Conservation (phyloP, 1,140 invertebrate genomes). For the Coptotermes formosanus region DNA sequence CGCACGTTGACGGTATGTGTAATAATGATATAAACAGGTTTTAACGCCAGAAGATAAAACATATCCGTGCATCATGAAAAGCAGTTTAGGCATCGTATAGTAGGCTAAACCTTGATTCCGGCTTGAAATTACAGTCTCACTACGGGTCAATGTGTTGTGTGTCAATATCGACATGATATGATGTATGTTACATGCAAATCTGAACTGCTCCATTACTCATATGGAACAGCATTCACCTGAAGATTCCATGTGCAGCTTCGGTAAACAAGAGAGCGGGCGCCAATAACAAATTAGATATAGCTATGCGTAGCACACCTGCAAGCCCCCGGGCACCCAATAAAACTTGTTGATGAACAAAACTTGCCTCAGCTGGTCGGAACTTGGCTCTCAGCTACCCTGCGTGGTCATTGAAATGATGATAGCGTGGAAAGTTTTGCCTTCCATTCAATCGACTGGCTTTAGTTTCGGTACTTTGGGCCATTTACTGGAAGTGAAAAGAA, state of each 20-base stretch:
- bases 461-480: too few species aligned
- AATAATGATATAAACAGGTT: too few species aligned
- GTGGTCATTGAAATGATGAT: not conserved
- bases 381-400: not conserved
- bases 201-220: not conserved
- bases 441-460: too few species aligned
- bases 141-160: too few species aligned
- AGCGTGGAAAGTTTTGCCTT: not conserved
- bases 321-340: not conserved
- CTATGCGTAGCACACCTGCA: not conserved
- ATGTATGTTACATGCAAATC: too few species aligned
- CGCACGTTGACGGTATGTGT: too few species aligned
- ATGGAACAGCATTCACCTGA: not conserved
- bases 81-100: too few species aligned
- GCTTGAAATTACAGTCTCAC: too few species aligned
- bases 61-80: too few species aligned
- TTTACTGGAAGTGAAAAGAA: too few species aligned
- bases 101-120: too few species aligned
- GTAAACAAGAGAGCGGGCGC: not conserved
- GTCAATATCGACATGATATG: not conserved
- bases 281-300: not conserved
- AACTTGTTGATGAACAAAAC: slow-evolving; percentile 2
- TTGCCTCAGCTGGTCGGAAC: not conserved
- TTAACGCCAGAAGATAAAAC: too few species aligned
- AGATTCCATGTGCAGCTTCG: not conserved